Percentiles rank a stretch among this genome's conserved stretches.
Evolutionary conservation across 2,113 vertebrate genomes (phyloP).

Genomic region (Pterocles burchelli): DNA sequence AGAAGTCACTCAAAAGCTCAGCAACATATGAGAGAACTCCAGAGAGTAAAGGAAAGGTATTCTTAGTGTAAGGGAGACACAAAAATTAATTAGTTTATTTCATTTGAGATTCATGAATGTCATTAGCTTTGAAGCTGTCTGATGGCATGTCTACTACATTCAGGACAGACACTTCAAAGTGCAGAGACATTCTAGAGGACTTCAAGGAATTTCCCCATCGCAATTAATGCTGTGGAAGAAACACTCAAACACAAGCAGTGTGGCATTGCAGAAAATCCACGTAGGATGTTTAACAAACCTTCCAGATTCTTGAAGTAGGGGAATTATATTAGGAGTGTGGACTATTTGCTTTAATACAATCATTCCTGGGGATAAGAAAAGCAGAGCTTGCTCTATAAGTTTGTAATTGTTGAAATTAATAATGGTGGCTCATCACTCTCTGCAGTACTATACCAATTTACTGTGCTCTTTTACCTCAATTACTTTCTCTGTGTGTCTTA

Average conservation of each 20-base stretch:
- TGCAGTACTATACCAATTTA: slow-evolving; percentile 1
- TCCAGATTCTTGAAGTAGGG: background rate
- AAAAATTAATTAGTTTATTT: background rate
- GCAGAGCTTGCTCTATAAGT: slow-evolving; percentile 20
- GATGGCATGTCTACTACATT: background rate
- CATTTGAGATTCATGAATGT: background rate
- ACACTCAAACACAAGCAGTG: background rate
- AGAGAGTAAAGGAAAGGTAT: background rate
- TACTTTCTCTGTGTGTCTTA: slow-evolving; percentile 28
- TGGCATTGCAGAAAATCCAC: background rate
- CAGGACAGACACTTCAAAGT: background rate
- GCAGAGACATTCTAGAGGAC: background rate
- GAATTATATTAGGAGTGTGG: background rate
- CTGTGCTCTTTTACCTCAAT: slow-evolving; percentile 52
- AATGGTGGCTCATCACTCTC: slow-evolving; percentile 17
- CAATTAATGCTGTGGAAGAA: background rate
- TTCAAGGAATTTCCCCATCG: background rate
- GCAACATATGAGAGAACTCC: background rate
- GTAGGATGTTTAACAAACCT: background rate
- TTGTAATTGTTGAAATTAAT: slow-evolving; percentile 31
- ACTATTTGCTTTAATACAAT: slow-evolving; percentile 3
- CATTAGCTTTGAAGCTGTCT: background rate
- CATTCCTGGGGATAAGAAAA: background rate
- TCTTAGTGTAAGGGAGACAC: background rate
- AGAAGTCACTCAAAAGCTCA: background rate